Percentiles rank a stretch among this genome's conserved stretches.
Conservation (phyloP, 2,797 vertebrate species). For the Chelidonichthys spinosus region DNA sequence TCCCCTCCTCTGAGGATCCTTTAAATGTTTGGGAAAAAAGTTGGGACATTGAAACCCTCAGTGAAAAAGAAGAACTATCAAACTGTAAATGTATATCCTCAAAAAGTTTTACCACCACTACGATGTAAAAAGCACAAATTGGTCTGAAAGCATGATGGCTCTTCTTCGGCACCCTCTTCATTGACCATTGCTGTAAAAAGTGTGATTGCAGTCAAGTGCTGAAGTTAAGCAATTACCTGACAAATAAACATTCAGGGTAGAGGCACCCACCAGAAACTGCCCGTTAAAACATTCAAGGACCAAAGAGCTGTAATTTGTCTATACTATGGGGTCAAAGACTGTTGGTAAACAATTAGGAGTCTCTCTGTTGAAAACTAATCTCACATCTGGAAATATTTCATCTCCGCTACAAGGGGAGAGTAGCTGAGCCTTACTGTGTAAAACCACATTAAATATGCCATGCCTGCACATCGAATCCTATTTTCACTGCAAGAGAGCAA, state of each 20-base stretch:
- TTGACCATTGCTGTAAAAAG: slow-evolving; percentile 53
- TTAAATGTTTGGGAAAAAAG: slow-evolving; percentile 38
- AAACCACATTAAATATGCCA: slow-evolving; percentile 36
- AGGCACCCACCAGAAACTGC: slow-evolving; percentile 48
- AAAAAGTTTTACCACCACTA: slow-evolving; percentile 77
- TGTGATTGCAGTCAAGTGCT: slow-evolving; percentile 56
- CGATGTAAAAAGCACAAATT: slow-evolving; percentile 75
- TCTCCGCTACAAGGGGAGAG: slow-evolving; percentile 23
- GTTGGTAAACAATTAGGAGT: slow-evolving; percentile 36
- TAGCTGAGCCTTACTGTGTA: slow-evolving; percentile 24
- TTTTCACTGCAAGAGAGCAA: slow-evolving; percentile 28
- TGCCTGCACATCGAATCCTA: slow-evolving; percentile 12
- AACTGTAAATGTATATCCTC: slow-evolving; percentile 70
- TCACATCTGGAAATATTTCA: slow-evolving; percentile 39
- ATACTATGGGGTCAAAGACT: slow-evolving; percentile 27
- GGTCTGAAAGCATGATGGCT: slow-evolving; percentile 87
- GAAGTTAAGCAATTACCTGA: slow-evolving; percentile 50
- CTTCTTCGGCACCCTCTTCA: slow-evolving; percentile 63
- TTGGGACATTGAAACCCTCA: slow-evolving; percentile 29
- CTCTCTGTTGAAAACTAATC: slow-evolving; percentile 35
- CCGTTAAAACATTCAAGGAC: slow-evolving; percentile 29
- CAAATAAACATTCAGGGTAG: slow-evolving; percentile 50
- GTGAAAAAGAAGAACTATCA: slow-evolving; percentile 68
- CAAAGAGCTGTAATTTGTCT: slow-evolving; percentile 31
- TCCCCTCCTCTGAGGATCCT: slow-evolving; percentile 78